Evolutionary conservation across 2,888 invertebrate genomes (phyloP).

Genomic region (Cyclophora punctaria): DNA sequence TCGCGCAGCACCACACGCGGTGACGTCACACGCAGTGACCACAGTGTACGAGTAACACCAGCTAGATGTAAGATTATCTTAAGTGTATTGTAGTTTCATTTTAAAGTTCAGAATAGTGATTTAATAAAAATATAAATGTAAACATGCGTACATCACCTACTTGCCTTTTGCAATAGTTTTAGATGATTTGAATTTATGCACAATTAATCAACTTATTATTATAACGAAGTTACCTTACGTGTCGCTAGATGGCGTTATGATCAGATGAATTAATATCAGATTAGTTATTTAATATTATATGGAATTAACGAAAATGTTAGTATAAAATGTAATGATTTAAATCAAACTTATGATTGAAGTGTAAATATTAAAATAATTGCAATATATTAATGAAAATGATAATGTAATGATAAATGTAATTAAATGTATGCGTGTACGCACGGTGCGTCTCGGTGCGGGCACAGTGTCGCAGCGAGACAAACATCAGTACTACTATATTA

Average conservation of each 20-base stretch:
- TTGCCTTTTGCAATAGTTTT: conserved; percentile 65
- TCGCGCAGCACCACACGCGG: conserved; percentile 31
- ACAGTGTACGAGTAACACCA: conserved; percentile 51
- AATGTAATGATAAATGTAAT: conserved; percentile 15
- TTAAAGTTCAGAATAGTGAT: conserved; percentile 40
- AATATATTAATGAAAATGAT: conserved; percentile 29
- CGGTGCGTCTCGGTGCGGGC: conserved; percentile 14
- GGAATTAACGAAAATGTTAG: conserved; percentile 18
- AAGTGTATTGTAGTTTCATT: conserved; percentile 29
- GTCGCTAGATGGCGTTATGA: conserved; percentile 34
- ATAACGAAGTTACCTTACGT: conserved; percentile 61
- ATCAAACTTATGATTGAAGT: conserved; percentile 12
- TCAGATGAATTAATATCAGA: conserved; percentile 19
- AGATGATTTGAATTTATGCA: conserved; percentile 58
- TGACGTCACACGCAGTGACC: conserved; percentile 37
- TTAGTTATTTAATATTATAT: conserved; percentile 11
- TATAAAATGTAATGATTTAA: conserved; percentile 6
- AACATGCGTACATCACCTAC: conserved; percentile 60
- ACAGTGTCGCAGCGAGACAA: conserved; percentile 16
- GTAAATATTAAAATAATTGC: conserved; percentile 30
- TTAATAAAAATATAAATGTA: conserved; percentile 31
- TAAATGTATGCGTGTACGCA: conserved; percentile 19
- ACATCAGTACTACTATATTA: conserved; percentile 28
- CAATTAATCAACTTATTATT: conserved; percentile 47
- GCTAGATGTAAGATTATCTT: conserved; percentile 41